Evolutionary conservation across 2,797 vertebrate genomes (phyloP), one percentile per base, ranked within the genome.

Genomic region (Erethizon dorsatum): DNA sequence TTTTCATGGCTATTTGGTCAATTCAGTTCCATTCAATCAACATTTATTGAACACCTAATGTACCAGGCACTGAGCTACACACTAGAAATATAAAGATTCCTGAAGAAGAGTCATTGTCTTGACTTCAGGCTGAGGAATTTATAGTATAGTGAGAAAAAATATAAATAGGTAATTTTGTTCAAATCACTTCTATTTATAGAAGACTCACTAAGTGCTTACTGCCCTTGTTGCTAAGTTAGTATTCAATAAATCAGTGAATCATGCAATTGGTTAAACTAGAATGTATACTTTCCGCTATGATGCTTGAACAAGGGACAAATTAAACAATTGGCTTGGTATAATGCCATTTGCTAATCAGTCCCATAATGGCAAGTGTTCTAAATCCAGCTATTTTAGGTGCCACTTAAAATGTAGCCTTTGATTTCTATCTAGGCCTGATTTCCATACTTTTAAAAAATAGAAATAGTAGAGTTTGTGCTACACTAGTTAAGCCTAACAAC

Each of bases 1-100:
- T 63, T 14, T 17, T 18, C 82, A 54, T 83, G 50, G 26, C 90
- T 78, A 78, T 85, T 90, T 90, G 22, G 61, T 78, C 82, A 87
- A 45, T 87, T 92, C 26, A 50, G 10, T 83, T 71, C 15, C 33
- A 63, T 86, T 93, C 54, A 78, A n/a, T 86, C 79, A 86, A 78
- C 22, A 73, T 73, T 73, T 45, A 13, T 45, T 24, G 69, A 45
- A 45, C 37, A 73, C 20, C 37, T 24, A 12, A 79, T 10, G 17
- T 17, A 52, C 56, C 61, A 78, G 52, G 14, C 73, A 77, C 52
- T 73, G 61, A 84, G 13, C 15, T 77, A 10, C 10, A 2, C 10
- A 31, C 33, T 79, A 56, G 37, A 79, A 7, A 79, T 56, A 12
- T 86, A 59, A 78, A 73, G 18, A 67, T 78, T 65, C 6, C 1